Percentiles rank a stretch among this genome's conserved stretches.
phyloP scores from a whole-genome alignment of 2,797 vertebrate species.

The Cercopithecus mitis region DNA sequence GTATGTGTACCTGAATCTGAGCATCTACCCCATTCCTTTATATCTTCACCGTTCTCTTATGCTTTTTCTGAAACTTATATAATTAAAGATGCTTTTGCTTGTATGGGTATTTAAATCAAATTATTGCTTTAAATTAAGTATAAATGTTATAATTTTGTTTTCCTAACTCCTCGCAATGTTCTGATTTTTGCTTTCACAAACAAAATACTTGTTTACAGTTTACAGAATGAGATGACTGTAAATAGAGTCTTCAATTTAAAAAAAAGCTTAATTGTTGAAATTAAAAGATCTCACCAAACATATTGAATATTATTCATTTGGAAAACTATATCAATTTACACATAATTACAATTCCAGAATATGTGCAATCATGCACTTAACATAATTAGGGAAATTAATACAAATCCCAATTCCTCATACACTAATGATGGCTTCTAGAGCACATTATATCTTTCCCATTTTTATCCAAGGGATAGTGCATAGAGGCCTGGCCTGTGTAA shows the following conservation, averaged over 20 bases:
- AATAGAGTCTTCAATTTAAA: neutral
- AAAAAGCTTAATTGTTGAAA: slow-evolving; percentile 32
- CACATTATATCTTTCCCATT: neutral
- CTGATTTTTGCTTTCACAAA: neutral
- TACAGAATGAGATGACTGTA: slow-evolving; percentile 20
- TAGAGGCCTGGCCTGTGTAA: neutral
- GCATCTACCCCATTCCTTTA: neutral
- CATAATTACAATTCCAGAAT: slow-evolving; percentile 48
- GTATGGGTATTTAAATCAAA: slow-evolving; percentile 33
- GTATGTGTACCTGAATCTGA: neutral
- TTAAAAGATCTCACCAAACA: slow-evolving; percentile 42
- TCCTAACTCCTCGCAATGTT: slow-evolving; percentile 27
- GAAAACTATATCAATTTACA: slow-evolving; percentile 19
- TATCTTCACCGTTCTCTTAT: neutral
- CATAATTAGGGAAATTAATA: slow-evolving; percentile 44
- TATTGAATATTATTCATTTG: slow-evolving; percentile 21
- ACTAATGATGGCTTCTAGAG: slow-evolving; percentile 10
- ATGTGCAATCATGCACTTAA: slow-evolving; percentile 28
- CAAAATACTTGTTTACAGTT: slow-evolving; percentile 44
- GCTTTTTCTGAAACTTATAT: neutral
- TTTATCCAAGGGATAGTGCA: neutral
- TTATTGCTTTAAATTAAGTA: slow-evolving; percentile 42
- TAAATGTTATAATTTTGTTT: slow-evolving; percentile 34
- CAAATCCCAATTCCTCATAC: neutral
- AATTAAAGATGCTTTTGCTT: slow-evolving; percentile 3